Evolutionary conservation across 2,888 invertebrate genomes (phyloP).

Genomic region (Altica lythri): DNA sequence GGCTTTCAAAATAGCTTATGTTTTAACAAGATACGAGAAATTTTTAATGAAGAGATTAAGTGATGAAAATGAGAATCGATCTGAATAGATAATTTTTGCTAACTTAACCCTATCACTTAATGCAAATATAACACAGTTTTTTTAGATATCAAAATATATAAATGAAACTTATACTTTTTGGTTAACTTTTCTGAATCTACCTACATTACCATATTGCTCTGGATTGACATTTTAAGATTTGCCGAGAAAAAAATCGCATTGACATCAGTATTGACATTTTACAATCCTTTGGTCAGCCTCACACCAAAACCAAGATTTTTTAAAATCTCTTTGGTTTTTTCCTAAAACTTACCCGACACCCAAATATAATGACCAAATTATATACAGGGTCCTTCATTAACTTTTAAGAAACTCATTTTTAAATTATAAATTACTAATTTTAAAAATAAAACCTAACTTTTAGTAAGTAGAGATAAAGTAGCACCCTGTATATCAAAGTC

Average conservation of each 20-base stretch:
- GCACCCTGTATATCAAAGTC: conserved; percentile 26
- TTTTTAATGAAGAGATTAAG: no score
- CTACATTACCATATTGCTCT: conserved; percentile 60
- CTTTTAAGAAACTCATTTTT: no score
- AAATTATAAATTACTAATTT: no score
- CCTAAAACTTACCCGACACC: conserved; percentile 45
- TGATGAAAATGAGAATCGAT: conserved; percentile 37
- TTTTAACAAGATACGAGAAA: no score
- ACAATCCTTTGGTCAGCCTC: conserved; percentile 57
- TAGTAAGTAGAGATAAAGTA: conserved; percentile 10
- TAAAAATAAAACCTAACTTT: no score
- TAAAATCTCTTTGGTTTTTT: conserved; percentile 30
- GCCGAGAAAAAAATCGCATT: conserved; percentile 52
- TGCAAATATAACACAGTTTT: conserved; percentile 56
- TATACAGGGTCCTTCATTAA: conserved; percentile 23
- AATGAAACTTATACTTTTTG: conserved; percentile 51
- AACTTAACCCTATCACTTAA: conserved; percentile 53
- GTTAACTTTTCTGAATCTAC: conserved; percentile 49
- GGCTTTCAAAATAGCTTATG: no score
- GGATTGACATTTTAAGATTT: conserved; percentile 57
- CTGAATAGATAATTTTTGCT: conserved; percentile 41
- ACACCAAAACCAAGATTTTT: conserved; percentile 40
- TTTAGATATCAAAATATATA: conserved; percentile 58
- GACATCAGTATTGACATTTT: conserved; percentile 59
- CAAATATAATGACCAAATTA: conserved; percentile 46